Conservation (phyloP, 2,888 invertebrate species). For the Tribolium freemani region DNA sequence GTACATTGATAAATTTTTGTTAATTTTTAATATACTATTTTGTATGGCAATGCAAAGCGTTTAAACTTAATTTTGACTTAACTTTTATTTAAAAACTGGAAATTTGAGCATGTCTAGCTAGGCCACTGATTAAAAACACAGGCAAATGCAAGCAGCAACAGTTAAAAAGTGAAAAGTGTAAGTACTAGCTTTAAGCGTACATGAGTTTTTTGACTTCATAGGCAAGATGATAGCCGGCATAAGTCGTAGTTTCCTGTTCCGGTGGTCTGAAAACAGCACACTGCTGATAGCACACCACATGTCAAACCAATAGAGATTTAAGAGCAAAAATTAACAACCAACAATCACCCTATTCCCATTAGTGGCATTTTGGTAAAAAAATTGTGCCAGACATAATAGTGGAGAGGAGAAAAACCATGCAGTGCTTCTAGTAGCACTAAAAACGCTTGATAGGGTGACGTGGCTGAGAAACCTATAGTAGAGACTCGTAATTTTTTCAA, state of each 20-base stretch:
- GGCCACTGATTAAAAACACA: constrained; percentile 41
- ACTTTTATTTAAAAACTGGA: neutral
- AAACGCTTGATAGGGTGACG: constrained; percentile 38
- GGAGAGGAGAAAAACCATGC: constrained; percentile 32
- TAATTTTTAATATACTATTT: too few species aligned
- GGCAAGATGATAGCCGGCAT: constrained; percentile 98
- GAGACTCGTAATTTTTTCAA: neutral
- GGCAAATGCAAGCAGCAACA: constrained; percentile 60
- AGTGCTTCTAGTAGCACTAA: constrained; percentile 38
- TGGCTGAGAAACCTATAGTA: constrained; percentile 25
- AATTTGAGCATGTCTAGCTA: neutral
- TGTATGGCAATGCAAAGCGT: too few species aligned
- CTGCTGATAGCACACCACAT: constrained; percentile 67
- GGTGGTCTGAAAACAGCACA: constrained; percentile 87
- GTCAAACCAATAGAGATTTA: constrained; percentile 50
- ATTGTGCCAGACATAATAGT: constrained; percentile 3
- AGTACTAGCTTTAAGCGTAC: constrained; percentile 81
- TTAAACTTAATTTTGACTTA: too few species aligned
- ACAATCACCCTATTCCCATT: constrained; percentile 30
- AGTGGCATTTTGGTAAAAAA: constrained; percentile 4
- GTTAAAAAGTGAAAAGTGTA: constrained; percentile 62
- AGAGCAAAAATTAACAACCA: constrained; percentile 9
- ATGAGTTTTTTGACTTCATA: constrained; percentile 99
- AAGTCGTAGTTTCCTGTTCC: constrained; percentile 91
- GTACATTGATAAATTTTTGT: too few species aligned